Conservation (phyloP, 2,797 vertebrate genomes). For the Pyrocephalus nanus region DNA sequence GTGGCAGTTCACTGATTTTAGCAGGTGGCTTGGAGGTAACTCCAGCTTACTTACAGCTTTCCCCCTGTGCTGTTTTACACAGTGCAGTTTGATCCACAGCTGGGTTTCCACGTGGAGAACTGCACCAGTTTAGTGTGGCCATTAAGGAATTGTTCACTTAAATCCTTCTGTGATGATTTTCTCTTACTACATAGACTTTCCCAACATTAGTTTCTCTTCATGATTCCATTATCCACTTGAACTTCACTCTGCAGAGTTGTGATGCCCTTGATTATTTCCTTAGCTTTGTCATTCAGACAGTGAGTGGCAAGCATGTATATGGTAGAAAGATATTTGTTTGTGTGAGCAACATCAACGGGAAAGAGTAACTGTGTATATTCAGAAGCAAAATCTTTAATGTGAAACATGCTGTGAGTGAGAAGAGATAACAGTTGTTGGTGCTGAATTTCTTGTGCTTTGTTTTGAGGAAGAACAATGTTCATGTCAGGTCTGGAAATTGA, state of each 20-base stretch:
- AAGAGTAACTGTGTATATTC: neutral
- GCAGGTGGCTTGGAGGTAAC: neutral
- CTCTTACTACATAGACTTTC: neutral
- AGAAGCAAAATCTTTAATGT: neutral
- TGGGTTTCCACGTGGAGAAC: neutral
- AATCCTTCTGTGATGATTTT: neutral
- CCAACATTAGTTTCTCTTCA: neutral
- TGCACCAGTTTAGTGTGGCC: neutral
- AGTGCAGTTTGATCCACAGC: neutral
- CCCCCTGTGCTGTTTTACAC: fast-evolving
- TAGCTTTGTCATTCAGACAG: neutral
- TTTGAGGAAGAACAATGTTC: neutral
- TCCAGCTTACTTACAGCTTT: neutral
- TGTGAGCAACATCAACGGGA: neutral
- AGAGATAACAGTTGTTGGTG: neutral
- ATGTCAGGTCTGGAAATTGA: neutral
- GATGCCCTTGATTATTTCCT: neutral
- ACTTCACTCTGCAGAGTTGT: neutral
- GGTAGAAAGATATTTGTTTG: neutral
- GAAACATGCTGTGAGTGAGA: neutral
- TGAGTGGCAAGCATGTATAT: neutral
- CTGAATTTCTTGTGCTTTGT: neutral
- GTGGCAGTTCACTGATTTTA: neutral
- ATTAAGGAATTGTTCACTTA: neutral
- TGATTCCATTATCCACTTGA: neutral